phyloP scores from a whole-genome alignment of 1,140 invertebrate genomes.

The Adoxophyes honmai region DNA sequence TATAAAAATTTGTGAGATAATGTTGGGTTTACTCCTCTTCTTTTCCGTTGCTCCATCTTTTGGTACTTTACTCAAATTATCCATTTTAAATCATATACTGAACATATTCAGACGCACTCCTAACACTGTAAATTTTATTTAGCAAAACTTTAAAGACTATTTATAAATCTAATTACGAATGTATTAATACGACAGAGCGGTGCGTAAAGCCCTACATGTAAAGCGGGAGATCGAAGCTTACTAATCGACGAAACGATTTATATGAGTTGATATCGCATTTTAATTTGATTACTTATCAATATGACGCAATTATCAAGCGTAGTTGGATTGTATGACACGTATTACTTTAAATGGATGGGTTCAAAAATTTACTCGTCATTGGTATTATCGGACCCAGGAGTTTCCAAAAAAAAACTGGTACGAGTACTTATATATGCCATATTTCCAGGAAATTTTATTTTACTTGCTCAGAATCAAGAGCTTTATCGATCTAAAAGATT shows the following conservation, averaged over 20 bases:
- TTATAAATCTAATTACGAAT: too few species aligned
- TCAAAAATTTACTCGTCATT: too few species aligned
- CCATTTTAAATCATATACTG: conserved; percentile 2
- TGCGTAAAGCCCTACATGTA: not conserved
- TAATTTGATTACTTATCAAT: conserved; percentile 9
- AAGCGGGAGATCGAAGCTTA: not conserved
- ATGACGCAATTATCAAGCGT: not conserved
- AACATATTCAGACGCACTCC: too few species aligned
- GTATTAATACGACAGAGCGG: too few species aligned
- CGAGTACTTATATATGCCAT: too few species aligned
- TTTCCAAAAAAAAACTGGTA: too few species aligned
- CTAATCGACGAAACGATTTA: not conserved
- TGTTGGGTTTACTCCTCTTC: conserved; percentile 22
- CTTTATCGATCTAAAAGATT: too few species aligned
- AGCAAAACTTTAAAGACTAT: too few species aligned
- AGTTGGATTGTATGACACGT: not conserved
- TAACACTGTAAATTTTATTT: too few species aligned
- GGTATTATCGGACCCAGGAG: too few species aligned
- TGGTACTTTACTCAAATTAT: conserved; percentile 2
- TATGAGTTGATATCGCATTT: not conserved
- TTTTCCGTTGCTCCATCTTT: conserved; percentile 15
- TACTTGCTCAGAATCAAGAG: too few species aligned
- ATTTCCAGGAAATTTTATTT: too few species aligned
- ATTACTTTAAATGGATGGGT: not conserved
- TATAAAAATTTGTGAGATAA: conserved; percentile 26